phyloP scores from a whole-genome alignment of 2,888 invertebrate species.

The Rhimphoctona megacephalus region DNA sequence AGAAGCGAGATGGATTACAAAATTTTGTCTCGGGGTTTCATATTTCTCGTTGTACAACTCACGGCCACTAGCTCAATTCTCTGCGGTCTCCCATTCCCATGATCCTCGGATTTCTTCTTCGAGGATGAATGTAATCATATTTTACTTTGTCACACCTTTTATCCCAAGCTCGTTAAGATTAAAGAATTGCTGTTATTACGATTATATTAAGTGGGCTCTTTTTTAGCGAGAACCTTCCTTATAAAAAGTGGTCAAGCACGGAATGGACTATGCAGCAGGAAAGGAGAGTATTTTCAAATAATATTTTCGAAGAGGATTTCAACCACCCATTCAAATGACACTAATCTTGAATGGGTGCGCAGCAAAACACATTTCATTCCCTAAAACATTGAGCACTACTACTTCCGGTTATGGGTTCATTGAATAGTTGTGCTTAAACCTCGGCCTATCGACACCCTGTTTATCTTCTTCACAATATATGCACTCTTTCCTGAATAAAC shows the following conservation, averaged over 20 bases:
- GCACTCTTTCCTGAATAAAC: no score
- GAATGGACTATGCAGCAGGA: neutral
- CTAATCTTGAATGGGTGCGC: neutral
- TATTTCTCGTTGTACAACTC: conserved; percentile 26
- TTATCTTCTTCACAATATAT: neutral
- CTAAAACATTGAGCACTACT: neutral
- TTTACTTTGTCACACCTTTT: conserved; percentile 52
- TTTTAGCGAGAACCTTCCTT: neutral
- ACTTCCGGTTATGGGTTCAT: no score
- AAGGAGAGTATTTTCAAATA: neutral
- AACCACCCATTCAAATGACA: neutral
- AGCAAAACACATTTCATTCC: neutral
- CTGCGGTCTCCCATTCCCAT: conserved; percentile 13
- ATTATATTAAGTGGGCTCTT: neutral
- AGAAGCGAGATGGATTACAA: conserved; percentile 52
- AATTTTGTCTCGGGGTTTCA: conserved; percentile 55
- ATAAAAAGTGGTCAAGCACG: neutral
- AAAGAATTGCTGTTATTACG: conserved; percentile 17
- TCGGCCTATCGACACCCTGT: neutral
- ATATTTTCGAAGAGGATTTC: neutral
- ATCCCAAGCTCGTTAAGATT: conserved; percentile 43
- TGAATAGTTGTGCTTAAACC: neutral
- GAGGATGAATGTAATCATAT: conserved; percentile 48
- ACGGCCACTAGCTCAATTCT: neutral
- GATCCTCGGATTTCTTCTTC: conserved; percentile 25